Conservation (phyloP, 2,113 vertebrate species). For the Arizona elegans region DNA sequence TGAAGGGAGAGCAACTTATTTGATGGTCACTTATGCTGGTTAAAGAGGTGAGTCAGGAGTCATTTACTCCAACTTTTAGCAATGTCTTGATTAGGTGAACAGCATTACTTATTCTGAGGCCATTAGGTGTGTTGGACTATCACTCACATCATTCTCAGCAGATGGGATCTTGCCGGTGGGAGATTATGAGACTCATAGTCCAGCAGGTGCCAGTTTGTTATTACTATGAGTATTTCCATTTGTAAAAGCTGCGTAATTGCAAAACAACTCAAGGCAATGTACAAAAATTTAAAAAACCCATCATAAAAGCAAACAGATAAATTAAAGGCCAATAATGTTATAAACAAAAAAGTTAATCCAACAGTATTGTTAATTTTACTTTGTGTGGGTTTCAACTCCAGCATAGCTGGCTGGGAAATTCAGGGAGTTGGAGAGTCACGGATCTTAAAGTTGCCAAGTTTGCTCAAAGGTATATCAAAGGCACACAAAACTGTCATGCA, state of each 20-base stretch:
- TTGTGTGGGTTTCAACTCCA: background rate
- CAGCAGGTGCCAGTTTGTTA: background rate
- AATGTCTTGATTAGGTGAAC: background rate
- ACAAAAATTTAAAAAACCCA: background rate
- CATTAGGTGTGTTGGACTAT: background rate
- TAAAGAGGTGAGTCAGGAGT: background rate
- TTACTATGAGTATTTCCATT: background rate
- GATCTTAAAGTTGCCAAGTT: background rate
- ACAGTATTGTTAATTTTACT: background rate
- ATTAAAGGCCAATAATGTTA: background rate
- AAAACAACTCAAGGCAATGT: background rate
- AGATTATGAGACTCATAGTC: background rate
- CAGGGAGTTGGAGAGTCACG: background rate
- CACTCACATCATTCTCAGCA: background rate
- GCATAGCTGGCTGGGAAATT: background rate
- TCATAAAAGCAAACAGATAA: background rate
- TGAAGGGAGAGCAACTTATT: background rate
- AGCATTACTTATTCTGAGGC: background rate
- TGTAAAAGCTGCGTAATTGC: background rate
- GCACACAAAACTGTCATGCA: background rate
- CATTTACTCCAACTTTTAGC: background rate
- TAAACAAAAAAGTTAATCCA: background rate
- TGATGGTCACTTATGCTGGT: background rate
- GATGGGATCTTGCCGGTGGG: background rate
- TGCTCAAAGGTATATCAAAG: background rate